Evolutionary conservation across 2,888 invertebrate species (phyloP), one percentile per base, ranked within the genome.

Genomic region (Cerceris rybyensis): DNA sequence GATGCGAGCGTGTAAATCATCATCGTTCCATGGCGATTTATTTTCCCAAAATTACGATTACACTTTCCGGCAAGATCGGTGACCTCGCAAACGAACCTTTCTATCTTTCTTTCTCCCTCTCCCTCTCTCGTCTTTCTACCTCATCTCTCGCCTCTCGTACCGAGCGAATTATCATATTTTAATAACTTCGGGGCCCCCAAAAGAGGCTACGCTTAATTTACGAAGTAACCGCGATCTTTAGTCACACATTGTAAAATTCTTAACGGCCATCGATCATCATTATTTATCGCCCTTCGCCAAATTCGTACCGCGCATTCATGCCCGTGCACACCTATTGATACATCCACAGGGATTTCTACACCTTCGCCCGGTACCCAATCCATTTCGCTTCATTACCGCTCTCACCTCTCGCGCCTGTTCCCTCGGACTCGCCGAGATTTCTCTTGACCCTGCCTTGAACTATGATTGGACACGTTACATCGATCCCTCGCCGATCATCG

Each of bases 211-310:
- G 75, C 41, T 67, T 67, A 71, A 78, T 80, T 76, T 68, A 67
- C 70, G 66, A 58, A 67, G 58, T 49, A 73, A 66, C 63, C 75
- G 68, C 68, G 79, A 79, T 77, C 76, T 75, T 80, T 70, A 71
- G 67, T 79, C 77, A 60, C 66, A 61, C 76, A 78, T 83, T 80
- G 75, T 73, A 72, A 81, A 80, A 85, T 77, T 68, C 68, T 75
- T 70, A 83, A 80, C 80, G 80, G 71, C 67, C 75, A 86, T 86
- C 82, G 85, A 86, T 85, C 86, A 85, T 86, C 86, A 82, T 86
- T 84, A 81, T 86, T 86, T 83, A 80, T 68, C 81, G 75, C 57
- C 74, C 70, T 84, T 84, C 79, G 82, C 82, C 80, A 81, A 86
- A 86, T 84, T 83, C 72, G 57, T 74, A 57, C 54, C 64, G 60